Evolutionary conservation across 2,888 invertebrate species (phyloP).

Genomic region (Dynastes grantii): DNA sequence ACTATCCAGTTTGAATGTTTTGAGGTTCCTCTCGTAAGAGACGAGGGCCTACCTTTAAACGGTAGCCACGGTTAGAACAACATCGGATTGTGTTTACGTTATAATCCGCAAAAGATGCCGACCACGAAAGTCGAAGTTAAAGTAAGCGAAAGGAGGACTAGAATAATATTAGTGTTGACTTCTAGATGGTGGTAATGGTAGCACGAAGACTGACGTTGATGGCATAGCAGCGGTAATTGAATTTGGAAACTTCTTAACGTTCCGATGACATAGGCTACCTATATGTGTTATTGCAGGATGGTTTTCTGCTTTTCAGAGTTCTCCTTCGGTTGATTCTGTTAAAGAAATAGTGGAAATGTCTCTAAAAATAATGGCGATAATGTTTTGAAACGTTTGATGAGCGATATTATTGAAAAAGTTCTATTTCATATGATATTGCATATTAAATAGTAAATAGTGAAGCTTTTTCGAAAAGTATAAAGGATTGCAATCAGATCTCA

Average conservation of each 20-base stretch:
- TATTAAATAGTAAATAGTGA: too few relatives aligned
- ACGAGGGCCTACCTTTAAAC: conserved; percentile 1
- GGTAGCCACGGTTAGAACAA: conserved; percentile 28
- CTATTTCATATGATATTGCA: too few relatives aligned
- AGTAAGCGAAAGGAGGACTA: conserved; percentile 31
- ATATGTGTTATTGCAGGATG: too few relatives aligned
- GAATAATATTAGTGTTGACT: conserved; percentile 34
- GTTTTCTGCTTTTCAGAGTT: too few relatives aligned
- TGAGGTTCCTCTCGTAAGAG: neutral
- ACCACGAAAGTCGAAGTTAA: conserved; percentile 33
- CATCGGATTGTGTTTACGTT: conserved; percentile 40
- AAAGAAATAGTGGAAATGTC: too few relatives aligned
- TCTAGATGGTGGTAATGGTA: neutral
- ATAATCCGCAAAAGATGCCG: conserved; percentile 29
- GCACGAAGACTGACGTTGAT: neutral
- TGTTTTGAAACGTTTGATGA: too few relatives aligned
- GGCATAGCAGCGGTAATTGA: neutral
- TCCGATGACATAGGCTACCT: neutral
- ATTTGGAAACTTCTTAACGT: conserved; percentile 22
- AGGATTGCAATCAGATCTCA: too few relatives aligned
- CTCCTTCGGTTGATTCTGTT: too few relatives aligned
- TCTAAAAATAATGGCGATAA: too few relatives aligned
- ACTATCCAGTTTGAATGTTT: neutral
- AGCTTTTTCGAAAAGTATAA: too few relatives aligned
- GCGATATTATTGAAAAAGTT: too few relatives aligned